phyloP scores from a whole-genome alignment of 2,888 invertebrate genomes.

The Xestia c-nigrum region DNA sequence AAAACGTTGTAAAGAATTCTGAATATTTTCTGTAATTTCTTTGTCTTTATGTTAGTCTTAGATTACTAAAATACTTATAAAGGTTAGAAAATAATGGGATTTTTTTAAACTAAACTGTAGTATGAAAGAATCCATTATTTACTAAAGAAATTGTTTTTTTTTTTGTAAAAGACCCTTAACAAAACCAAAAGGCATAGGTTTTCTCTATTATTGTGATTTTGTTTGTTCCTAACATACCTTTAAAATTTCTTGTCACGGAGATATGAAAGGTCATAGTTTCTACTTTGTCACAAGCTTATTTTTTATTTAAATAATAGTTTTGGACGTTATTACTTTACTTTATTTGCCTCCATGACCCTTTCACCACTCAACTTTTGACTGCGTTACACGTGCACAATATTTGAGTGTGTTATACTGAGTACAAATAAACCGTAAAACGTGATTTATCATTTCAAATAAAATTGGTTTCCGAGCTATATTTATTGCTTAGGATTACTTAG shows the following conservation, averaged over 20 bases:
- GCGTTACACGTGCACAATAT: neutral
- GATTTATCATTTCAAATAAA: no score
- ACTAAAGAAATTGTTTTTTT: neutral
- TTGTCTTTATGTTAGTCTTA: neutral
- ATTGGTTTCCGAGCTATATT: no score
- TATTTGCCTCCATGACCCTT: no score
- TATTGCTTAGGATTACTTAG: neutral
- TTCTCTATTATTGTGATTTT: no score
- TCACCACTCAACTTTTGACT: neutral
- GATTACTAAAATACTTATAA: neutral
- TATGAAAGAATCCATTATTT: no score
- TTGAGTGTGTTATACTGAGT: neutral
- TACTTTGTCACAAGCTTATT: neutral
- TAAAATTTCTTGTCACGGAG: no score
- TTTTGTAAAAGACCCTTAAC: no score
- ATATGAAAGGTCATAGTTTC: no score
- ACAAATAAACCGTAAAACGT: neutral
- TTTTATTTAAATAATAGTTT: neutral
- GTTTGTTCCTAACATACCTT: no score
- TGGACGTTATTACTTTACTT: neutral
- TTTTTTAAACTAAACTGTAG: neutral
- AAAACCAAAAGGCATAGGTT: no score
- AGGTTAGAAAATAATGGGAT: neutral
- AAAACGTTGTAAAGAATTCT: constrained; percentile 23
- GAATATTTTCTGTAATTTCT: constrained; percentile 33